Evolutionary conservation across 2,888 invertebrate species (phyloP).

Genomic region (Scaptomyza parva): DNA sequence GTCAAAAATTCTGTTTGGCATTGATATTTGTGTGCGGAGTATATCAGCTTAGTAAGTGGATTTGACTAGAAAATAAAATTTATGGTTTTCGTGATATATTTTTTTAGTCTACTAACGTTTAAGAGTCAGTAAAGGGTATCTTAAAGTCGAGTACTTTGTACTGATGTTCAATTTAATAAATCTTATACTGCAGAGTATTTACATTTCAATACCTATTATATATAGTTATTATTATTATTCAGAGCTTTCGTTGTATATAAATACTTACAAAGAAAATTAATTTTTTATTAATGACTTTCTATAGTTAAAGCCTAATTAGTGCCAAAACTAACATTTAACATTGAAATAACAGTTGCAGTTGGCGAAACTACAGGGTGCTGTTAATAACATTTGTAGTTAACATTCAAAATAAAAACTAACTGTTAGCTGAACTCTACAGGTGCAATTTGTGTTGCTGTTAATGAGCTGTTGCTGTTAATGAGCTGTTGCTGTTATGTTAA

Average conservation of each 20-base stretch:
- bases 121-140: neutral
- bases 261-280: constrained; percentile 8
- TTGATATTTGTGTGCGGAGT: neutral
- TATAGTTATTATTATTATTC: constrained; percentile 37
- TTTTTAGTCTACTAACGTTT: neutral
- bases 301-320: constrained; percentile 29
- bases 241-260: constrained; percentile 42
- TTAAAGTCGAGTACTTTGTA: too few relatives aligned
- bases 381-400: constrained; percentile 7
- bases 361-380: constrained; percentile 22
- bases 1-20: constrained; percentile 28
- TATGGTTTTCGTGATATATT: neutral
- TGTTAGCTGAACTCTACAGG: constrained; percentile 19
- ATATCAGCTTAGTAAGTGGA: neutral
- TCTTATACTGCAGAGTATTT: too few relatives aligned
- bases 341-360: constrained; percentile 30
- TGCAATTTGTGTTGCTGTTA: constrained; percentile 22
- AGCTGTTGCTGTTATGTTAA: constrained; percentile 1
- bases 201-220: too few relatives aligned
- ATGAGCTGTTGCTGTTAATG: constrained; percentile 8
- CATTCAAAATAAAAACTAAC: neutral
- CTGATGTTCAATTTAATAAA: too few relatives aligned
- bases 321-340: constrained; percentile 26
- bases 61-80: too few relatives aligned
- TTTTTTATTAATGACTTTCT: neutral